Base-by-base conservation (phyloP, 2,888 invertebrate genomes). In the Pristionchus fissidentatus region DNA sequence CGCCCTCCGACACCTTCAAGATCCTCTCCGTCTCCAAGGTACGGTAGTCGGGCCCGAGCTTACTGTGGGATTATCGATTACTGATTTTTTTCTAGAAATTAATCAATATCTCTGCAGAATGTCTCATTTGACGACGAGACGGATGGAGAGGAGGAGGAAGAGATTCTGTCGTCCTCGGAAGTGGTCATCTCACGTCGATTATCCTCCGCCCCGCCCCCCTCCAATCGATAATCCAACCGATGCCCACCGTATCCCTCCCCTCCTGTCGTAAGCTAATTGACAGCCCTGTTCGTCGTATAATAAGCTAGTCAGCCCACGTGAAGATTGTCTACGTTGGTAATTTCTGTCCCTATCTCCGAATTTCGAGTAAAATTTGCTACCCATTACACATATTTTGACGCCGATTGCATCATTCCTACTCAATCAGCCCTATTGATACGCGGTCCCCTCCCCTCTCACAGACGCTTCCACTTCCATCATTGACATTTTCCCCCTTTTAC, bases 1-100 rank as follows among this genome's bases (percentile, higher is more conserved):
- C 79, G 5, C 79, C 79, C n/a, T 46, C 60, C n/a, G 62, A 62
- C n/a, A 81, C 80, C 38, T 81, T 81, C 80, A 81, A 81, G 80
- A 81, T 81, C 41, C 62, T 81, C 3, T 62, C 62, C 19, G 41
- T 81, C 4, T 60, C 80, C 55, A 81, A 81, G 80, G 79, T 79
- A 57, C 79, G 55, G 57, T 57, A 79, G 19, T 19, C 1, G 55
- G 3, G 10, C 13, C 0, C 15, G 62, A 62, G n/a, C n/a, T n/a
- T n/a, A n/a, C n/a, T n/a, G n/a, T n/a, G n/a, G n/a, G n/a, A n/a
- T n/a, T n/a, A n/a, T n/a, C n/a, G n/a, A n/a, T n/a, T n/a, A n/a
- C n/a, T n/a, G n/a, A n/a, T n/a, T n/a, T n/a, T n/a, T n/a, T n/a
- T n/a, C n/a, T n/a, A n/a, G n/a, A n/a, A 38, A 1, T 41, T 70